Conservation (phyloP, 2,888 invertebrate genomes). For the Nebria salina region DNA sequence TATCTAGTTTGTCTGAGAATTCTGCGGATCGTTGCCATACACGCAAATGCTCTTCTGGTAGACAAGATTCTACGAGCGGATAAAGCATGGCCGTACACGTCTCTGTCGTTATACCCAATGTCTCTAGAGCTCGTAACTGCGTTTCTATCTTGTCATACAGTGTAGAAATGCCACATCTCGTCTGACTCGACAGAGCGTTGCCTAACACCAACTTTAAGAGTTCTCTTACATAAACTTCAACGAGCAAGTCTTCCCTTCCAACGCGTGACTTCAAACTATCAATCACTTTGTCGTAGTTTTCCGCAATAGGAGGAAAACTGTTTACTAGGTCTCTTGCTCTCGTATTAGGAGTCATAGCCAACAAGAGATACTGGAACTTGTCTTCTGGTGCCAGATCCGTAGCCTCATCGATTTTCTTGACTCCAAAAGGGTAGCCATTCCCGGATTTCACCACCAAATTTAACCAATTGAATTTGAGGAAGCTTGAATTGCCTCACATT, state of each 20-base stretch:
- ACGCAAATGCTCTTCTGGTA: constrained; percentile 7
- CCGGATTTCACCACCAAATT: constrained; percentile 5
- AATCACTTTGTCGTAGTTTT: constrained; percentile 30
- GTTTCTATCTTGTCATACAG: constrained; percentile 28
- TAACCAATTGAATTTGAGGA: constrained; percentile 21
- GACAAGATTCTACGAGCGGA: constrained; percentile 15
- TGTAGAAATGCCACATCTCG: constrained; percentile 29
- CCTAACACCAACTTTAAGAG: constrained; percentile 51
- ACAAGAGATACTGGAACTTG: constrained; percentile 32
- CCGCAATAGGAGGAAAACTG: constrained; percentile 21
- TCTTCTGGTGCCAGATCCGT: constrained; percentile 28
- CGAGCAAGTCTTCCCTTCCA: no score
- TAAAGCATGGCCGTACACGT: neutral
- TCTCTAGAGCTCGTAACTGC: no score
- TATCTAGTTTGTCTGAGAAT: neutral
- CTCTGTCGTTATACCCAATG: no score
- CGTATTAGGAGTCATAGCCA: constrained; percentile 18
- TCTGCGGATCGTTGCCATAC: constrained; percentile 18
- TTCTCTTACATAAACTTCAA: constrained; percentile 22
- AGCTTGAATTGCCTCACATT: constrained; percentile 17
- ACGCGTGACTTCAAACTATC: constrained; percentile 37
- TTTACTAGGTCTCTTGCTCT: neutral
- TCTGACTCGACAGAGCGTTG: constrained; percentile 31
- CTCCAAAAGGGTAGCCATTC: constrained; percentile 42
- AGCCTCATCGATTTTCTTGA: constrained; percentile 33